Evolutionary conservation across 2,113 vertebrate genomes (phyloP).

Genomic region (Alethe castanea): DNA sequence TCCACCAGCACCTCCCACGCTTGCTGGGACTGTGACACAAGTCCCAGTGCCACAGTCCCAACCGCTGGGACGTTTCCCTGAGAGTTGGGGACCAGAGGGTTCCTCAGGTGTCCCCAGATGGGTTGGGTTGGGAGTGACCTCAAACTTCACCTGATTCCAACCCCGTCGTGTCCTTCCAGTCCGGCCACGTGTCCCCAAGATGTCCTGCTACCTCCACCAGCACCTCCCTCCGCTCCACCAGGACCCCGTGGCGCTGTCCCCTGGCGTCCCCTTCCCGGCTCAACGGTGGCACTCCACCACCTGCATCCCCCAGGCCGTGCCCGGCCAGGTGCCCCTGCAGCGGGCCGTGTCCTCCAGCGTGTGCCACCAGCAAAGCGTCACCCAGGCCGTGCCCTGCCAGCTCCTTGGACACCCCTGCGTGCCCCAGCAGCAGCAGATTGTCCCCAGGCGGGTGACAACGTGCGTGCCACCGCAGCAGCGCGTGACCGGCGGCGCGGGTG

Average conservation of each 20-base stretch:
- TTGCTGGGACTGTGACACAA: too few species aligned
- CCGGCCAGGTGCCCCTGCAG: not conserved
- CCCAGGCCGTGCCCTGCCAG: not conserved
- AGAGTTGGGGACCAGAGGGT: not conserved
- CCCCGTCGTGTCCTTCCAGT: not conserved
- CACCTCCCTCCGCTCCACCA: not conserved
- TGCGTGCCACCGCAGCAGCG: not conserved
- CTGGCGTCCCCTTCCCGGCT: rapidly evolving
- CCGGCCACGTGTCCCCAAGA: not conserved
- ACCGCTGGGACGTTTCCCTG: too few species aligned
- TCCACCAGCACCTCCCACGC: too few species aligned
- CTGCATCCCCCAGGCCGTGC: not conserved
- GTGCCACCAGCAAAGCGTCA: not conserved
- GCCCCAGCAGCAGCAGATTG: not conserved
- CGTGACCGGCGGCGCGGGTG: rapidly evolving
- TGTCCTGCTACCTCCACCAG: slow-evolving; percentile 14
- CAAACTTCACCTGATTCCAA: not conserved
- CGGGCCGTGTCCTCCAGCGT: not conserved
- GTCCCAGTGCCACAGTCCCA: too few species aligned
- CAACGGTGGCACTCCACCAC: not conserved
- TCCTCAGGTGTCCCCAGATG: not conserved
- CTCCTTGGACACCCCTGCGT: not conserved
- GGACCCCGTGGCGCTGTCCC: rapidly evolving
- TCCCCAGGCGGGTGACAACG: not conserved
- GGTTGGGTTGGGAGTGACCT: too few species aligned